These are phyloP conservation scores for Poecile montanus DNA, from an alignment of 2,797 vertebrate genomes.

Conservation along the genomic window DNA sequence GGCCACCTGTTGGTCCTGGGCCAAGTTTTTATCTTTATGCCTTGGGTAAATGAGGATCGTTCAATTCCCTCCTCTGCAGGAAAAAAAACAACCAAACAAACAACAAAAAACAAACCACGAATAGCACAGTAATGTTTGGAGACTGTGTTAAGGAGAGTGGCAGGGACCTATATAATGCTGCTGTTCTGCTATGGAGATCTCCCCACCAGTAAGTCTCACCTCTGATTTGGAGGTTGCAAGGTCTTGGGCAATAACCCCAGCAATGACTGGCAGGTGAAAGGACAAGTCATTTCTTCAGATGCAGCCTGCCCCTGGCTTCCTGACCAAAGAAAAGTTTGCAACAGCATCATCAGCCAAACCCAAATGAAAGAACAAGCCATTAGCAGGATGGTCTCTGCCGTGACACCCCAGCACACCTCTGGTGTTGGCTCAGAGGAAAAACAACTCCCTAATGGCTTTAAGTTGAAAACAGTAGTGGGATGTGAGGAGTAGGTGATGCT, in stretches of 20 bases:
- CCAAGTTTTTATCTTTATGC: neutral
- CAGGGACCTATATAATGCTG: neutral
- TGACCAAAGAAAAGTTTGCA: neutral
- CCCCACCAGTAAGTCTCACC: neutral
- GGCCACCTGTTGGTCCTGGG: neutral
- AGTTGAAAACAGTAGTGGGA: neutral
- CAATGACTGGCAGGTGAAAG: neutral
- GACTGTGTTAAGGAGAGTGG: neutral
- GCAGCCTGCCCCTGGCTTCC: accelerated
- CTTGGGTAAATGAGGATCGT: neutral
- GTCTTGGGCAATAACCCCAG: neutral
- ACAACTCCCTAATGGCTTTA: neutral
- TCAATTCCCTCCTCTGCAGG: neutral
- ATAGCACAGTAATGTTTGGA: neutral
- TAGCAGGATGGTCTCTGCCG: neutral
- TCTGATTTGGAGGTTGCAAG: neutral
- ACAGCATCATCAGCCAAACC: neutral
- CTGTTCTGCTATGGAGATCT: neutral
- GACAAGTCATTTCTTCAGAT: neutral
- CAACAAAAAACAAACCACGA: no score
- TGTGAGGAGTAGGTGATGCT: neutral
- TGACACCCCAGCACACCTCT: neutral
- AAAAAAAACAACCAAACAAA: no score
- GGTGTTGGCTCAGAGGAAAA: neutral
- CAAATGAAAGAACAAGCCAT: neutral